Base-by-base conservation (phyloP, 2,113 vertebrate genomes). In the Gobio gobio region DNA sequence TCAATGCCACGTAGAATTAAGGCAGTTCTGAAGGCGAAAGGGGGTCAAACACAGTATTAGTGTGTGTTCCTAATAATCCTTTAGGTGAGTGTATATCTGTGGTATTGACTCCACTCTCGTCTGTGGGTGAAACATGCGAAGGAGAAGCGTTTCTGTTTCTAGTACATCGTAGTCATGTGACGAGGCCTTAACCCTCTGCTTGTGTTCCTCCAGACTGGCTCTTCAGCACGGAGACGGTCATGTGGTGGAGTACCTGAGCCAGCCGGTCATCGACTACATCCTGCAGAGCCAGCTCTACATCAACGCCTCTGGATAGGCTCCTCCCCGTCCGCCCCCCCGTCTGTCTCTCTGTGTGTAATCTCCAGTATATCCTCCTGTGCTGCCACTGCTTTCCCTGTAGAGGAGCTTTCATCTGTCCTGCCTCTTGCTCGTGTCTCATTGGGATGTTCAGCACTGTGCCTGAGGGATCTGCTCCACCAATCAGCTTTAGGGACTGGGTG, bases 271-370 rank as follows among this genome's bases (percentile, higher is more conserved):
- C 7, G 98, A 99, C 94, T 99, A 99, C 94, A 96, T 99, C 92
- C 96, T 99, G 94, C 97, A 99, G 94, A 98, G 96, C 89, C 98
- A 99, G 93, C 97, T 99, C 58, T 99, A 99, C 94, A 99, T 99
- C 95, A 99, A 96, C 0, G 94, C 98, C 88, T 99, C 98, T 0
- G 97, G 98, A 93, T 99, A 97, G 93, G 49, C 68, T 49, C 77
- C 56, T 82, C 91, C 88, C 82, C 84, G 82, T 90, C 89, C 87
- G 83, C 87, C 88, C 89, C 92, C 94, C 88, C 43, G 86, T 93
- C 90, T 93, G 91, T 93, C 90, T 88, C 83, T 92, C 90, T 89
- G 90, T 93, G 90, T 94, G 89, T 87, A 90, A 92, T 76, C 83
- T 87, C 83, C 79, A 85, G 83, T 91, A 88, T 91, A 88, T 91